A percentile compares a stretch with the other conserved stretches of the same genome.
phyloP scores from a whole-genome alignment of 2,797 vertebrate species.

The Dryobates pubescens region DNA sequence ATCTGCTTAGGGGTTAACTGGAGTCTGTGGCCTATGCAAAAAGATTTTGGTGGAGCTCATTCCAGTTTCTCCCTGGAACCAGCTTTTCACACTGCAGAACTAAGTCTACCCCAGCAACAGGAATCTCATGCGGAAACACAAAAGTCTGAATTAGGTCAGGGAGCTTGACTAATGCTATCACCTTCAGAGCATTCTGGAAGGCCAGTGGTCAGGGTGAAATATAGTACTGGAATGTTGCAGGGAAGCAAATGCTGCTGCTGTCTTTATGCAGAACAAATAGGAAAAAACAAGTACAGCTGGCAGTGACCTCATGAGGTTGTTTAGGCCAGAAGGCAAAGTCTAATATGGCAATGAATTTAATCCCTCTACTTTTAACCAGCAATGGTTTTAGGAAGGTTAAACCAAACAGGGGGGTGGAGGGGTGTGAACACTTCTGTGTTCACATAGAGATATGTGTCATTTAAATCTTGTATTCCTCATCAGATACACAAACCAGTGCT shows the following conservation, averaged over 20 bases:
- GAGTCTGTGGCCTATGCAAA: neutral
- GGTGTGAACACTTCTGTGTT: neutral
- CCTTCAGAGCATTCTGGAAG: neutral
- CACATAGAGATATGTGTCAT: neutral
- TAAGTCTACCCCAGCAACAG: neutral
- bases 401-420: neutral
- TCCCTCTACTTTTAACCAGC: constrained; percentile 23
- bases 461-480: neutral
- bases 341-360: constrained; percentile 4
- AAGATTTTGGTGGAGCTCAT: neutral
- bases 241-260: constrained; percentile 26
- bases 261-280: neutral
- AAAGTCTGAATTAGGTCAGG: neutral
- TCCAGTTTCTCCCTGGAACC: neutral
- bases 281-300: constrained; percentile 55
- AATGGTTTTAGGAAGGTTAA: neutral
- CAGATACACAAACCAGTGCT: neutral
- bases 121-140: neutral
- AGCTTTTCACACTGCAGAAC: neutral
- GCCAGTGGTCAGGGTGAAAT: neutral
- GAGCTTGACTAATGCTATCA: neutral
- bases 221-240: neutral
- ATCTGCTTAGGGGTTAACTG: neutral
- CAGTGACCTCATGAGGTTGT: constrained; percentile 43
- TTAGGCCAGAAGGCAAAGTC: constrained; percentile 50